A percentile compares a stretch with the other conserved stretches of the same genome.
phyloP scores from a whole-genome alignment of 2,888 invertebrate genomes.

The Stegophylla sp. region DNA sequence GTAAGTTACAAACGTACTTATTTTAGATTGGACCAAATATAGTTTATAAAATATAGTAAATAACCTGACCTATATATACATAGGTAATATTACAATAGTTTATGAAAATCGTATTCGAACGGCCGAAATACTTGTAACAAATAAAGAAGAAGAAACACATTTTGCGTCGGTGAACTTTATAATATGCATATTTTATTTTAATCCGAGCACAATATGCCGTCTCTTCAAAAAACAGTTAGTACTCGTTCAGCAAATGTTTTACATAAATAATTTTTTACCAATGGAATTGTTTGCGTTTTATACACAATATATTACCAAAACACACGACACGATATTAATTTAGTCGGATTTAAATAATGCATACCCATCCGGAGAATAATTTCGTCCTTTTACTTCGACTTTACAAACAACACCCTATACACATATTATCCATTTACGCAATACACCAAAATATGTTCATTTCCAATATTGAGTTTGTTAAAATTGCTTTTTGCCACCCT shows the following conservation, averaged over 20 bases:
- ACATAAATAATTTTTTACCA: constrained; percentile 21
- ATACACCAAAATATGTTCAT: neutral
- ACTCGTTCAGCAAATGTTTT: constrained; percentile 6
- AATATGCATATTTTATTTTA: neutral
- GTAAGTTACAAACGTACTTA: too few relatives aligned
- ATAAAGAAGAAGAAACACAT: too few relatives aligned
- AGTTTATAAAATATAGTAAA: too few relatives aligned
- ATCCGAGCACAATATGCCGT: neutral
- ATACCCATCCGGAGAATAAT: constrained; percentile 5
- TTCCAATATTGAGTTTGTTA: constrained; percentile 38
- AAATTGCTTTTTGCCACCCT: constrained; percentile 19
- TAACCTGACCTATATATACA: too few relatives aligned
- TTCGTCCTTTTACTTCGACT: constrained; percentile 3
- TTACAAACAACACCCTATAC: neutral
- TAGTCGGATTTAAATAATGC: constrained; percentile 27
- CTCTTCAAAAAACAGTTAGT: neutral
- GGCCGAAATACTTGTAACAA: too few relatives aligned
- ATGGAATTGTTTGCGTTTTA: constrained; percentile 7
- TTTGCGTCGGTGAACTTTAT: neutral
- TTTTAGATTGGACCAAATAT: too few relatives aligned
- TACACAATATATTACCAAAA: constrained; percentile 3
- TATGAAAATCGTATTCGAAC: too few relatives aligned
- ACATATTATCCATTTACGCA: constrained; percentile 15
- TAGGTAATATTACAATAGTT: too few relatives aligned
- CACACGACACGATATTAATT: constrained; percentile 5